Evolutionary conservation across 1,140 invertebrate species (phyloP), one percentile per base, ranked within the genome.

Genomic region (Drosophila mojavensis): DNA sequence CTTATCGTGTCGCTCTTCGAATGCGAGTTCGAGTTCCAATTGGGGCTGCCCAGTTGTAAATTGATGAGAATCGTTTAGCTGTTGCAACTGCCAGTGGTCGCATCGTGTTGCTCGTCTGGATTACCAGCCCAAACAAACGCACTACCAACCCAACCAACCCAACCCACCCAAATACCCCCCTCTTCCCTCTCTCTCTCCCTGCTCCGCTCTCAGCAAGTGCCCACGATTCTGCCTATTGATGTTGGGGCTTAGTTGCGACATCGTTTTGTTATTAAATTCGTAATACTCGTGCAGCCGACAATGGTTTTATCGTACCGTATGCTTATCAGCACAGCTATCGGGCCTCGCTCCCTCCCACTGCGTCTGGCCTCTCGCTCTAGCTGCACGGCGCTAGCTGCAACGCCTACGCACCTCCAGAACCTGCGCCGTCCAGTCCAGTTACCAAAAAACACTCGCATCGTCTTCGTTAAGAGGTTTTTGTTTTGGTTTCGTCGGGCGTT

Each of bases 281-380:
- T 73, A 73, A 73, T 73, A 68, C 47, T 64, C 43, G 36, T 39
- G 11, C 10, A 39, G 10, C n/a, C 60, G 30, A 73, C 70, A 73
- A 73, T 61, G 58, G 70, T 55, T 73, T 73, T 73, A 73, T 73
- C 64, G 30, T 33, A 9, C 11, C 28, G 10, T 50, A 50, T 28
- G 50, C 70, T 73, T 73, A 73, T 73, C 70, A 73, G 53, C 30
- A 56, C 64, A 33, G 64, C 64, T 73, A 73, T 73, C 70, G 70
- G 50, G 15, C 70, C 36, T 17, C 45, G 11, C 50, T 1, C 36
- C 54, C 41, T 13, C 36, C 6, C 15, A 33, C 28, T 3, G 28
- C 33, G 10, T 26, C 4, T 39, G 11, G 36, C 13, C 17, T 48
- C 62, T 13, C 13, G 9, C 41, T 43, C 62, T 30, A 15, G 39